These are phyloP conservation scores for Montipora cactus DNA, from an alignment of 64 coral and sea anemone genomes.

Conservation along the genomic window DNA sequence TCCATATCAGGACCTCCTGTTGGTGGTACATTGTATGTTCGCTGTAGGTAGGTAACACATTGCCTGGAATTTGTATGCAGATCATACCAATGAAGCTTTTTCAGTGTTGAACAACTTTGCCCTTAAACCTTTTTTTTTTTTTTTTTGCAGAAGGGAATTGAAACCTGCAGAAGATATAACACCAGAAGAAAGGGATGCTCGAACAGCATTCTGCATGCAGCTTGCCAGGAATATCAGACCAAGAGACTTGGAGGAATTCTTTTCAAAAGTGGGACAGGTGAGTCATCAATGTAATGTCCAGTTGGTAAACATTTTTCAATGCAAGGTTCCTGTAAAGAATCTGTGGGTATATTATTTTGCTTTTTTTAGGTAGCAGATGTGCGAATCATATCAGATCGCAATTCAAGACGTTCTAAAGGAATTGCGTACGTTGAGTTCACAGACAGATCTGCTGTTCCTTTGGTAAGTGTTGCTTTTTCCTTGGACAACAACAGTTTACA, in stretches of 20 bases:
- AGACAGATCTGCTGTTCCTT: conserved; percentile 93
- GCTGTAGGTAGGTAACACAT: too few species aligned
- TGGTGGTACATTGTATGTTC: too few species aligned
- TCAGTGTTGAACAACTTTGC: neutral
- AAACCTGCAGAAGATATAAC: conserved; percentile 81
- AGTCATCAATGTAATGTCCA: neutral
- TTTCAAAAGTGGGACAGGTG: conserved; percentile 99
- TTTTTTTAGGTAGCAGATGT: conserved; percentile 88
- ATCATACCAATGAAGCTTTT: neutral
- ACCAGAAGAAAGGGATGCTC: conserved; percentile 85
- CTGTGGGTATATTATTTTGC: neutral
- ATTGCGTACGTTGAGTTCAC: conserved; percentile 99
- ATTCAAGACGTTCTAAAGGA: conserved; percentile 98
- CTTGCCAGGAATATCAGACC: conserved; percentile 98
- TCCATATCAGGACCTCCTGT: too few species aligned
- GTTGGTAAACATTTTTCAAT: too few species aligned
- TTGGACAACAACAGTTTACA: too few species aligned
- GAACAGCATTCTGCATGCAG: conserved; percentile 99
- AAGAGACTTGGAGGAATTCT: conserved; percentile 97
- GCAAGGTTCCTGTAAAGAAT: neutral
- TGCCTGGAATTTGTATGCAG: too few species aligned
- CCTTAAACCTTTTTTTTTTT: neutral
- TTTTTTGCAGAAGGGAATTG: conserved; percentile 27
- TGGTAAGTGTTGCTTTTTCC: conserved; percentile 66
- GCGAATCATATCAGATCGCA: conserved; percentile 97